Percentiles rank a stretch among this genome's conserved stretches.
These are phyloP conservation scores for Trissolcus japonicus DNA, from an alignment of 2,888 invertebrate genomes.

Conservation along the genomic window DNA sequence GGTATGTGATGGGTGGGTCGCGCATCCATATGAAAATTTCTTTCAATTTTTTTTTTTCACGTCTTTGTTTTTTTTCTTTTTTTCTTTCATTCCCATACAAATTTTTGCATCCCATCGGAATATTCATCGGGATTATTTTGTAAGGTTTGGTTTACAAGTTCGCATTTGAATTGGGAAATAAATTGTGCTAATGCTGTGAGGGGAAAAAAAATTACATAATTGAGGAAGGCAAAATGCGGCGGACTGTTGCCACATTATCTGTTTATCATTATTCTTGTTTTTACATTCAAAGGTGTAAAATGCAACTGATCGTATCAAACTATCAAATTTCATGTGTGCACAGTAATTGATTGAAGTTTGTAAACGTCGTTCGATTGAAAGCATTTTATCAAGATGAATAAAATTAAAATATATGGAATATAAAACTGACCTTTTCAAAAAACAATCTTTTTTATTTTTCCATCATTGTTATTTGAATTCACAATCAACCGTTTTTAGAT, in stretches of 20 bases:
- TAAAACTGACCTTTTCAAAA: background rate
- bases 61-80: no score
- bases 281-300: slow-evolving; percentile 3
- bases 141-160: background rate
- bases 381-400: background rate
- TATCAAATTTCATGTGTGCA: slow-evolving; percentile 6
- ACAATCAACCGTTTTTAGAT: no score
- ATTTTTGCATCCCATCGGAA: no score
- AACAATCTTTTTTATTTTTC: no score
- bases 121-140: no score
- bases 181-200: background rate
- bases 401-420: background rate
- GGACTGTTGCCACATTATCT: no score
- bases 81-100: background rate
- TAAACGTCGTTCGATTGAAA: background rate
- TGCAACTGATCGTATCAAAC: slow-evolving; percentile 1
- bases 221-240: background rate
- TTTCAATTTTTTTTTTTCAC: no score
- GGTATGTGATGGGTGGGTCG: slow-evolving; percentile 10
- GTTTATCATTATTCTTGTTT: slow-evolving; percentile 2
- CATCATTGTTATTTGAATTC: no score
- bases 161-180: slow-evolving; percentile 4
- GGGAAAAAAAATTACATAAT: background rate
- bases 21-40: background rate
- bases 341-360: background rate